Evolutionary conservation across 2,113 vertebrate species (phyloP).

Genomic region (Progne subis): DNA sequence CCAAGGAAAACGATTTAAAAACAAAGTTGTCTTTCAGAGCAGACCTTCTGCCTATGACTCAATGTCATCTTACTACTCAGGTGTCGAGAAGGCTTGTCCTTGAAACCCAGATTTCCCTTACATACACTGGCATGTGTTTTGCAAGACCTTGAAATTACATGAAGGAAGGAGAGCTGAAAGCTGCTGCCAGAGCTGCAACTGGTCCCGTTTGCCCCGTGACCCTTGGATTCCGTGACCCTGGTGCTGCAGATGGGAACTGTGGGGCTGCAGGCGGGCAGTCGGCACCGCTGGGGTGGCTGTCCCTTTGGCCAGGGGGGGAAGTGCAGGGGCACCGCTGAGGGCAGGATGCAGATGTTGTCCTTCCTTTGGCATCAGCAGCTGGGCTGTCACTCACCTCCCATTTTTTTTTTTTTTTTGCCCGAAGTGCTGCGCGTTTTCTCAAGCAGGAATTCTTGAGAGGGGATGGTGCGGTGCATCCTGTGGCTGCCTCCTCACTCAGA

Average conservation of each 20-base stretch:
- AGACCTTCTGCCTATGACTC: conserved; percentile 21
- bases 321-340: neutral
- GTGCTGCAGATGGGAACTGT: neutral
- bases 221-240: neutral
- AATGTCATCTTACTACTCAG: conserved; percentile 9
- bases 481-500: neutral
- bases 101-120: conserved; percentile 24
- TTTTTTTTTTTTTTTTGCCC: fast-evolving
- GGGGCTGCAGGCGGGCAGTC: neutral
- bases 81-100: neutral
- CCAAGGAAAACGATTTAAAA: neutral
- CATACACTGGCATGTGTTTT: neutral
- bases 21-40: neutral
- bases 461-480: fast-evolving
- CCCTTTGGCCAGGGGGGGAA: neutral
- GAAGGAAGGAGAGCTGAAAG: neutral
- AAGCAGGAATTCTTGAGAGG: neutral
- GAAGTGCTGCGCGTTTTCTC: neutral
- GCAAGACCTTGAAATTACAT: conserved; percentile 31
- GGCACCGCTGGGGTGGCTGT: fast-evolving
- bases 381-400: fast-evolving
- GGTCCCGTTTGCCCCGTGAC: neutral
- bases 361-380: neutral
- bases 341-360: neutral
- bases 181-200: neutral